phyloP scores from a whole-genome alignment of 2,888 invertebrate species.

The Prenolepis imparis region DNA sequence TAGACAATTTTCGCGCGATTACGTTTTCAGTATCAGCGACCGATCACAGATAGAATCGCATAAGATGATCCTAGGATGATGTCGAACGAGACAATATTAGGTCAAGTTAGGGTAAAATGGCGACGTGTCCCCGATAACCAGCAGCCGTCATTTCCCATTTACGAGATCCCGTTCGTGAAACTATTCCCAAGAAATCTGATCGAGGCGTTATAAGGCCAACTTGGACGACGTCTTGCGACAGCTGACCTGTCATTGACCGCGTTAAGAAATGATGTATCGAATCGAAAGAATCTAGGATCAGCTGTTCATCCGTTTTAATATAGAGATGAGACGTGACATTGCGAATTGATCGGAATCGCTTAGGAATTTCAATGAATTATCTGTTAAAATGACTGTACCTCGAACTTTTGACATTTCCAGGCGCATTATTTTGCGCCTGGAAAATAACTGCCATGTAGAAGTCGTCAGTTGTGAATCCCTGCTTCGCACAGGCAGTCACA shows the following conservation, averaged over 20 bases:
- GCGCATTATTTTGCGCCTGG: neutral
- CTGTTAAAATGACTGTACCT: neutral
- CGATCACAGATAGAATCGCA: neutral
- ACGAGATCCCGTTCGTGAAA: constrained; percentile 39
- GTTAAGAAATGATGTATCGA: constrained; percentile 6
- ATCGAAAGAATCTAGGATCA: neutral
- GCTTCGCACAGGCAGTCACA: neutral
- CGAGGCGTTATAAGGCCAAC: constrained; percentile 20
- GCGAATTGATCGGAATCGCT: neutral
- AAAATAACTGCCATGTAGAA: neutral
- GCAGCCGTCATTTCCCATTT: constrained; percentile 48
- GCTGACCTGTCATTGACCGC: neutral
- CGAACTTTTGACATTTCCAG: neutral
- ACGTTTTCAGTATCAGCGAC: neutral
- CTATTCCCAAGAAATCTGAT: constrained; percentile 46
- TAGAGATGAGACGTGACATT: neutral
- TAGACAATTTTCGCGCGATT: neutral
- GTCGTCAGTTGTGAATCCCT: neutral
- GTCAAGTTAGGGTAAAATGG: constrained; percentile 40
- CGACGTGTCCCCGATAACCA: constrained; percentile 52
- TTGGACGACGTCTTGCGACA: constrained; percentile 15
- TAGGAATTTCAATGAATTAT: neutral
- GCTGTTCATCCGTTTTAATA: neutral
- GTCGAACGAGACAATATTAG: constrained; percentile 47
- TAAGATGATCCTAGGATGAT: constrained; percentile 25